Evolutionary conservation across 2,113 vertebrate species (phyloP).

Genomic region (Zosterops hypoxanthus): DNA sequence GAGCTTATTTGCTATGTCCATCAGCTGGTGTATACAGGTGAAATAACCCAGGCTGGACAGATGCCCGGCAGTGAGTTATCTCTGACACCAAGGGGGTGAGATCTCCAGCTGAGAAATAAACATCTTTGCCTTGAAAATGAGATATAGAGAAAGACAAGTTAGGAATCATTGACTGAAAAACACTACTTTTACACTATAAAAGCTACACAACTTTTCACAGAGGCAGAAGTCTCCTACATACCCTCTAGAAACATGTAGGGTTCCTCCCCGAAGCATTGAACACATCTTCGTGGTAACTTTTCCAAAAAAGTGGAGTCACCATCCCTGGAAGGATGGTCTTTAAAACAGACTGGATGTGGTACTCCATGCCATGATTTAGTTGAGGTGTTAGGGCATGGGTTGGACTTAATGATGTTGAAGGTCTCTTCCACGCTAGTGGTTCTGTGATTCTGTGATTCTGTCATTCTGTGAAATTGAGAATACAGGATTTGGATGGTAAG

Average conservation of each 20-base stretch:
- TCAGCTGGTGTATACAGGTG: background rate
- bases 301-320: background rate
- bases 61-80: too few species aligned
- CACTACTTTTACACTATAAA: background rate
- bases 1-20: background rate
- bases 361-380: background rate
- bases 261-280: fast-evolving
- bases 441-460: background rate
- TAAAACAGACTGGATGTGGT: background rate
- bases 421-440: background rate
- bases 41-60: background rate
- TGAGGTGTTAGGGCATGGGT: background rate
- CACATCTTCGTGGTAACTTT: fast-evolving
- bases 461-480: background rate
- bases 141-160: background rate
- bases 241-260: background rate
- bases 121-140: background rate
- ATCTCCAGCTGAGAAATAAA: background rate
- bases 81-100: background rate
- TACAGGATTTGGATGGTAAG: background rate
- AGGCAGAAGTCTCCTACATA: background rate
- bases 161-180: background rate
- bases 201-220: background rate
- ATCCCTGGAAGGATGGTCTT: background rate
- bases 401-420: background rate